Percentiles rank a stretch among this genome's conserved stretches.
Conservation (phyloP, 2,113 vertebrate genomes). For the Dicaeum eximium region DNA sequence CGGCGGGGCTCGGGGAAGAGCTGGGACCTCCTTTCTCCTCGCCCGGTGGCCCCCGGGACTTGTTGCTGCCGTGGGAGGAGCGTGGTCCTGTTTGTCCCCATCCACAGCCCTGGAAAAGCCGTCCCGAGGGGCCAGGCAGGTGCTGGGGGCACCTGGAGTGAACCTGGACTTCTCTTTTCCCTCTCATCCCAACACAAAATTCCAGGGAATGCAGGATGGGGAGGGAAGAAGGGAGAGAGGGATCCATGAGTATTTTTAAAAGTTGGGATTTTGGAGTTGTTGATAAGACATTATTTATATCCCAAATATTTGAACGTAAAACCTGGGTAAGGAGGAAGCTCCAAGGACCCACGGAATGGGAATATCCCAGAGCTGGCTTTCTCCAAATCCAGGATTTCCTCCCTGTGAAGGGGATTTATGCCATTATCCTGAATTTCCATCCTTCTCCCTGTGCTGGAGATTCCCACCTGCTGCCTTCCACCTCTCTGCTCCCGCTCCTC, state of each 20-base stretch:
- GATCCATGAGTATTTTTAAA: neutral
- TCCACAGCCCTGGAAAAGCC: neutral
- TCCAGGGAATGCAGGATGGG: neutral
- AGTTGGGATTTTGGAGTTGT: neutral
- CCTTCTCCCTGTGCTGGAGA: neutral
- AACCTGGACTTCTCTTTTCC: neutral
- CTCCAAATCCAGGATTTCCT: neutral
- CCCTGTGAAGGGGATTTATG: accelerated
- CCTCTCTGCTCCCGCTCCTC: neutral
- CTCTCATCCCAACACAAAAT: neutral
- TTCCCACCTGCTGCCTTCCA: neutral
- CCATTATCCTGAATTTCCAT: accelerated
- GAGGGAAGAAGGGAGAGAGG: neutral
- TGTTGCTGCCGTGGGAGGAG: neutral
- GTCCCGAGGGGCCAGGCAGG: neutral
- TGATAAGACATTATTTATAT: neutral
- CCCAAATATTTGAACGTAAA: neutral
- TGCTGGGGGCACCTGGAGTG: neutral
- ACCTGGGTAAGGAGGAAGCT: neutral
- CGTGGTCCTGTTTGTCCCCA: accelerated
- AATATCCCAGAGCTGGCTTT: neutral
- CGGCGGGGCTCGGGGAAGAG: accelerated
- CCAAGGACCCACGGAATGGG: neutral
- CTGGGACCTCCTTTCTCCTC: neutral
- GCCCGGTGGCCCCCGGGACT: neutral